These are phyloP conservation scores for Zaprionus vittiger DNA, from an alignment of 1,140 invertebrate species.

Conservation along the genomic window DNA sequence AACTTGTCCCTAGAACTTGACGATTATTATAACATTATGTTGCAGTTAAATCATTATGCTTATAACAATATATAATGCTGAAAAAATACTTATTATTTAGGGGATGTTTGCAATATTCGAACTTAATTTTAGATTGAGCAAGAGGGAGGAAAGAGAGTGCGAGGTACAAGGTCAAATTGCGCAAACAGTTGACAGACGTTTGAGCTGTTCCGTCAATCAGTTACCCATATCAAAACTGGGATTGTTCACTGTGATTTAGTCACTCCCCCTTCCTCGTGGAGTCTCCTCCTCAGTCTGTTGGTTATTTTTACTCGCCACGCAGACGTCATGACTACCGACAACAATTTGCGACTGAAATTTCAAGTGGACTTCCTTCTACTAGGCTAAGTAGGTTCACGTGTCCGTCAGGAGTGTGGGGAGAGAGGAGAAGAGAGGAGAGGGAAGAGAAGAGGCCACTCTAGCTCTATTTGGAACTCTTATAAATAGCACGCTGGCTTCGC, in stretches of 20 bases:
- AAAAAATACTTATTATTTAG: background rate
- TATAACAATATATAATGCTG: background rate
- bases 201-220: background rate
- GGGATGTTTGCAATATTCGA: background rate
- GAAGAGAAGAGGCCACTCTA: background rate
- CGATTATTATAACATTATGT: slow-evolving; percentile 10
- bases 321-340: slow-evolving; percentile 20
- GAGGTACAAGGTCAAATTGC: background rate
- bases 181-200: slow-evolving; percentile 3
- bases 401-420: background rate
- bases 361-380: slow-evolving; percentile 17
- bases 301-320: slow-evolving; percentile 26
- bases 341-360: slow-evolving; percentile 33
- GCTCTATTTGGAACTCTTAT: slow-evolving; percentile 20
- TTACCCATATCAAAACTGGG: background rate
- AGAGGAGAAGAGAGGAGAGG: background rate
- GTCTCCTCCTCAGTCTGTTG: background rate
- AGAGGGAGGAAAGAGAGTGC: background rate
- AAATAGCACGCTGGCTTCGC: slow-evolving; percentile 26
- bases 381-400: slow-evolving; percentile 7
- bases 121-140: background rate
- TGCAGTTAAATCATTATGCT: background rate
- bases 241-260: background rate
- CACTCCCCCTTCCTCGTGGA: too few relatives aligned
- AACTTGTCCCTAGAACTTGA: slow-evolving; percentile 1